Evolutionary conservation across 1,140 invertebrate species (phyloP).

Genomic region (Saccostrea cuccullata): DNA sequence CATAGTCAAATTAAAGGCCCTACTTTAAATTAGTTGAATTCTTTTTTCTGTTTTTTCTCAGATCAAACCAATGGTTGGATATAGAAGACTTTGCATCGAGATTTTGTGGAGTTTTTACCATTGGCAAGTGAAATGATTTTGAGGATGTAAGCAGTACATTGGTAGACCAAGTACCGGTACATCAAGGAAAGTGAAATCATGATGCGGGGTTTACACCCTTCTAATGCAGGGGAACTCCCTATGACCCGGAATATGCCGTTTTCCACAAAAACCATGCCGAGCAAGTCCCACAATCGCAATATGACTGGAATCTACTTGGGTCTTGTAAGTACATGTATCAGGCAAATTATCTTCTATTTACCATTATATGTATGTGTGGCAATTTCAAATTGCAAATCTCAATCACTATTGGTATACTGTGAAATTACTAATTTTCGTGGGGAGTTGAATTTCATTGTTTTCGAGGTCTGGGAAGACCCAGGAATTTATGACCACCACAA

Average conservation of each 20-base stretch:
- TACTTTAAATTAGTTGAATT: neutral
- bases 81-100: neutral
- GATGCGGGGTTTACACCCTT: constrained; percentile 44
- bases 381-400: neutral
- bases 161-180: neutral
- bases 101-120: neutral
- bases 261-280: constrained; percentile 62
- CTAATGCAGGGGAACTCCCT: constrained; percentile 55
- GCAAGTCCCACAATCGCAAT: constrained; percentile 63
- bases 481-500: too few relatives aligned
- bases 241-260: constrained; percentile 68
- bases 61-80: constrained; percentile 4
- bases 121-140: constrained; percentile 30
- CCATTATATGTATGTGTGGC: neutral
- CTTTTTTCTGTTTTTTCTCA: constrained; percentile 18
- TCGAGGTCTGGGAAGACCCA: too few relatives aligned
- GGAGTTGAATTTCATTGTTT: too few relatives aligned
- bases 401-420: neutral
- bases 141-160: neutral
- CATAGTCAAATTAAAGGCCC: constrained; percentile 28
- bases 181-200: constrained; percentile 7
- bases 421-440: too few relatives aligned
- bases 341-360: neutral
- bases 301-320: constrained; percentile 72
- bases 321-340: constrained; percentile 61